These are phyloP conservation scores for Gymnogyps californianus DNA, from an alignment of 2,113 vertebrate genomes.

Conservation along the genomic window DNA sequence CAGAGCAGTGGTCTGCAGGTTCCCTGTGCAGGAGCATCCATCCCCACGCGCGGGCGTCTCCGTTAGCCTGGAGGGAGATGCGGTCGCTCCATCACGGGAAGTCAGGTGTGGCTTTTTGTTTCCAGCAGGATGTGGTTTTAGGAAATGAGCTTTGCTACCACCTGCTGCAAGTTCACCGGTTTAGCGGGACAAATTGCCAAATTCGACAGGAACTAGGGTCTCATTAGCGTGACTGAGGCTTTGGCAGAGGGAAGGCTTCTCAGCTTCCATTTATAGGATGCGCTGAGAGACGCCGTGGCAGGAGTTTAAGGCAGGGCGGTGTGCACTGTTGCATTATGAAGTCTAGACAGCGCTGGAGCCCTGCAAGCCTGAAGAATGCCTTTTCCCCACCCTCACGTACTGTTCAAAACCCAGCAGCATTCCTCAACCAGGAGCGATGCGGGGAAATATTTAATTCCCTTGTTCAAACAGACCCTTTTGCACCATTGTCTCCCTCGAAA, in stretches of 20 bases:
- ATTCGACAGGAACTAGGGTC: neutral
- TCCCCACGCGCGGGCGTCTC: rapidly evolving
- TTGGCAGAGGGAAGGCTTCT: neutral
- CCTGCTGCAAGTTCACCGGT: neutral
- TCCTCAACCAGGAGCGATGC: neutral
- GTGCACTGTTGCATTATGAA: neutral
- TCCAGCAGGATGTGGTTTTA: neutral
- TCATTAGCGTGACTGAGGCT: neutral
- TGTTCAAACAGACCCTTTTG: neutral
- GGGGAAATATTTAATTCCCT: neutral
- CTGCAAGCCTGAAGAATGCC: neutral
- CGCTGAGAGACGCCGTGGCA: neutral
- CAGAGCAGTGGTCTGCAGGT: rapidly evolving
- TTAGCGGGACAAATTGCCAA: neutral
- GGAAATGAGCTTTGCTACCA: neutral
- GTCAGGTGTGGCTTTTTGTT: neutral
- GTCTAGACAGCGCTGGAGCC: neutral
- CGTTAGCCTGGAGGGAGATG: neutral
- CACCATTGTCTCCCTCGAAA: neutral
- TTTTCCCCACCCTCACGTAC: neutral
- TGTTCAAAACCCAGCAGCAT: neutral
- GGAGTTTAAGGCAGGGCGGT: neutral
- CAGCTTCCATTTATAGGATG: neutral
- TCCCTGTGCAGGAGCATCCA: neutral
- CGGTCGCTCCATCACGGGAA: rapidly evolving